Evolutionary conservation across 2,113 vertebrate species (phyloP).

Genomic region (Acanthisitta chloris): DNA sequence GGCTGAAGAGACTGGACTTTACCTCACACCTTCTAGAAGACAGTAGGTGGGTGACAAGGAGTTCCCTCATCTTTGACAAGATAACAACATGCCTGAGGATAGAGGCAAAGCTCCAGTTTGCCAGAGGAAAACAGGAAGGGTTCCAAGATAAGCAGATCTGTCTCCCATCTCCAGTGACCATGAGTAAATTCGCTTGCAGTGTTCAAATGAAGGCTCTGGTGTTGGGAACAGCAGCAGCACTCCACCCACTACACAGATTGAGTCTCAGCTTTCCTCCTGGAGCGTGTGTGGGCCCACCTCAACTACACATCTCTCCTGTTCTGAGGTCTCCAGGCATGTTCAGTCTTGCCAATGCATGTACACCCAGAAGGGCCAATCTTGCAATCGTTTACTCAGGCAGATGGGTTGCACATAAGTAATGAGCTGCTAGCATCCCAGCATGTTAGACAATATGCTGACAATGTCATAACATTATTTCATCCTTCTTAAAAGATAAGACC

Average conservation of each 20-base stretch:
- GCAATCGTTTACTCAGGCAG: not conserved
- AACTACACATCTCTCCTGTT: not conserved
- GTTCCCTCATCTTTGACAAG: not conserved
- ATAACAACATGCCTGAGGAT: not conserved
- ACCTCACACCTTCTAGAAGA: not conserved
- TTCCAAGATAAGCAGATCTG: not conserved
- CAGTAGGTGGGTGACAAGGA: not conserved
- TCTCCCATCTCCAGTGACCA: fast-evolving
- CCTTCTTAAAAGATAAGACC: slow-evolving; percentile 41
- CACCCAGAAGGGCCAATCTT: slow-evolving; percentile 2
- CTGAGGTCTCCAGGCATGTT: not conserved
- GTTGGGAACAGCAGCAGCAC: not conserved
- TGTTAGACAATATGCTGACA: slow-evolving; percentile 59
- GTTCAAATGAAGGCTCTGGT: fast-evolving
- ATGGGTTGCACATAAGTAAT: slow-evolving; percentile 32
- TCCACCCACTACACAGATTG: not conserved
- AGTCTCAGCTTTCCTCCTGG: not conserved
- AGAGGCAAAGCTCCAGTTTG: not conserved
- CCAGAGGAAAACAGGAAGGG: not conserved
- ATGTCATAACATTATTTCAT: slow-evolving; percentile 61
- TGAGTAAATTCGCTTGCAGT: not conserved
- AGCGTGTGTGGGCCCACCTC: not conserved
- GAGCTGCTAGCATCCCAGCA: slow-evolving; percentile 32
- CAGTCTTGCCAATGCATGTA: not conserved
- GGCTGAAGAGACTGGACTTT: not conserved